Conservation (phyloP, 2,888 invertebrate species). For the Nephrocerus scutellatus region DNA sequence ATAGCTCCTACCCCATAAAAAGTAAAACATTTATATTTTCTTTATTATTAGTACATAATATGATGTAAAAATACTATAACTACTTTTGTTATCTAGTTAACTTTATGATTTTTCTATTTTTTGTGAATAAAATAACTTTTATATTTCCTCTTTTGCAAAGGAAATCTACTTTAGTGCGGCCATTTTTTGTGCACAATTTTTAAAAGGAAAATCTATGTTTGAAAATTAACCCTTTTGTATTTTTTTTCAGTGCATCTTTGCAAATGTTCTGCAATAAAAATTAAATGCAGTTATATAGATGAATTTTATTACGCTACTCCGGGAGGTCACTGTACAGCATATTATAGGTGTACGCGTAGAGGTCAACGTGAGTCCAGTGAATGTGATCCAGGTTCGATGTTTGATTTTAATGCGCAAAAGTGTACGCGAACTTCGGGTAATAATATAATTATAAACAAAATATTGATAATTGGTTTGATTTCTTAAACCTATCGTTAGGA, state of each 20-base stretch:
- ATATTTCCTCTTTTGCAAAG: too few relatives aligned
- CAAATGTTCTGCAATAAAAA: constrained; percentile 20
- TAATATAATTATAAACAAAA: neutral
- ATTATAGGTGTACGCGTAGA: constrained; percentile 50
- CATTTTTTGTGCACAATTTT: too few relatives aligned
- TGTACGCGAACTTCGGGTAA: constrained; percentile 50
- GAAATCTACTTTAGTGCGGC: too few relatives aligned
- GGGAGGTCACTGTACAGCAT: constrained; percentile 53
- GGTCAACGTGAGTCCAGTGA: constrained; percentile 43
- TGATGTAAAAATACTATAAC: too few relatives aligned
- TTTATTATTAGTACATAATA: too few relatives aligned
- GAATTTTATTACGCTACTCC: constrained; percentile 50
- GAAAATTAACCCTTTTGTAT: too few relatives aligned
- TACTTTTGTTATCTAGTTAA: too few relatives aligned
- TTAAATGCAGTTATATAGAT: constrained; percentile 31
- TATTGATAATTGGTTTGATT: neutral
- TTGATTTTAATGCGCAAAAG: constrained; percentile 52
- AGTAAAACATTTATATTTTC: too few relatives aligned
- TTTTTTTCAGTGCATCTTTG: constrained; percentile 15
- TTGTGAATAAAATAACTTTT: too few relatives aligned
- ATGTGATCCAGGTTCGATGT: constrained; percentile 53
- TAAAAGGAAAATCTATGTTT: too few relatives aligned
- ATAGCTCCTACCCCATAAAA: too few relatives aligned
- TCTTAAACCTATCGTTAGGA: constrained; percentile 32
- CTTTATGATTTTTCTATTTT: too few relatives aligned